Evolutionary conservation across 1,140 invertebrate species (phyloP).

Genomic region (Carposina sasakii): DNA sequence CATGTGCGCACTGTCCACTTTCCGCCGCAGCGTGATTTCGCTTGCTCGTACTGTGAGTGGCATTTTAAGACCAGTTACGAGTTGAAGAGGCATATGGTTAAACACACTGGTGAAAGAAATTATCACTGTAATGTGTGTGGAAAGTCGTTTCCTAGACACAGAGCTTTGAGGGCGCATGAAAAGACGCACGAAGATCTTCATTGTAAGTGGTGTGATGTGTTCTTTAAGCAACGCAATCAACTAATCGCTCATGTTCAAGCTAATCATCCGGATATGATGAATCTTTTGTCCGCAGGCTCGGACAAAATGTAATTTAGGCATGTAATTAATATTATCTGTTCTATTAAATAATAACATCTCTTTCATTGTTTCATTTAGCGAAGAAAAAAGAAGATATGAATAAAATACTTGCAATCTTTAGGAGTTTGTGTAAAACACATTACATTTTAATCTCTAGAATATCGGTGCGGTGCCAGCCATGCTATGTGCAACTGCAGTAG

Average conservation of each 20-base stretch:
- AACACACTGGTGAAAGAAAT: conserved; percentile 51
- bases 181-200: conserved; percentile 37
- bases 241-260: conserved; percentile 29
- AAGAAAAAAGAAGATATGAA: too few relatives aligned
- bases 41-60: conserved; percentile 50
- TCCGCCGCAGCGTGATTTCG: conserved; percentile 38
- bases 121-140: conserved; percentile 59
- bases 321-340: too few relatives aligned
- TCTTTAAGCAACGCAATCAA: conserved; percentile 36
- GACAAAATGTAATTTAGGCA: too few relatives aligned
- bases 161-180: conserved; percentile 46
- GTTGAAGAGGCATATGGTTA: conserved; percentile 53
- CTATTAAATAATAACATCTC: too few relatives aligned
- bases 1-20: conserved; percentile 49
- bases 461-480: too few relatives aligned
- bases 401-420: too few relatives aligned
- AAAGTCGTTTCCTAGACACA: conserved; percentile 55
- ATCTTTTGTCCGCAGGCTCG: conserved; percentile 7
- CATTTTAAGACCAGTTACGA: conserved; percentile 54
- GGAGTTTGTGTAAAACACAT: too few relatives aligned
- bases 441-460: too few relatives aligned
- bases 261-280: conserved; percentile 34
- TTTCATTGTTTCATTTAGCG: too few relatives aligned
- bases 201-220: conserved; percentile 41
- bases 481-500: too few relatives aligned